Base-by-base conservation (phyloP, 2,888 invertebrate genomes). In the Lithophane ornitopus region DNA sequence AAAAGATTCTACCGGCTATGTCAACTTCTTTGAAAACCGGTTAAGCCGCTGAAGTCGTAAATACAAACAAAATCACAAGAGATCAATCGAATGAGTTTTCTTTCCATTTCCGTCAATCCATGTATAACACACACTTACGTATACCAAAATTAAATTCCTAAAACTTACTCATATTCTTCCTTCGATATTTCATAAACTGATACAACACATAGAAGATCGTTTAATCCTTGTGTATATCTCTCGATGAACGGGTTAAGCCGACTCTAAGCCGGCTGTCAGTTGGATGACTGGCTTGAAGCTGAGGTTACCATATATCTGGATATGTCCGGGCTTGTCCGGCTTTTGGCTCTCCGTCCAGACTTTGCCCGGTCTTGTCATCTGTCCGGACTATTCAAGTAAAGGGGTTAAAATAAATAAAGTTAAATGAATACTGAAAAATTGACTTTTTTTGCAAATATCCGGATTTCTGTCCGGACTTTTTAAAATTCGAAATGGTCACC, bases 191-290 rank as follows among this genome's bases (percentile, higher is more conserved):
- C 68, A 56, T 34, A 72, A 77, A 70, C 26, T 56, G 16, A 70
- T 49, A 22, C 70, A 22, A n/a, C 46, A 65, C 14, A 69, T 59
- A 68, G 28, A n/a, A n/a, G 14, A 41, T 49, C 59, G 3, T 61
- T 14, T 79, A 82, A 82, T 54, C 79, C 68, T 28, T 22, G 39
- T 19, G 34, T 63, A 61, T 52, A 66, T 39, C 58, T 46, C 67
- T 66, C 59, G 61, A 76, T 72, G 61, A 78, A 49, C 34, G 58
- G 52, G 68, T 69, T 80, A 77, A 85, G 65, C 54, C n/a, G 6
- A 56, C n/a, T 41, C 28, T 85, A 85, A 85, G 71, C 76, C 69
- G 59, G 49, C 49, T 34, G 65, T 84, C 76, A 68, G 70, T 61
- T 70, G 11, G 63, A 52, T 68, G 52, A 66, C n/a, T 74, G 28